Evolutionary conservation across 2,797 vertebrate species (phyloP).

Genomic region (Cephalopachus bancanus): DNA sequence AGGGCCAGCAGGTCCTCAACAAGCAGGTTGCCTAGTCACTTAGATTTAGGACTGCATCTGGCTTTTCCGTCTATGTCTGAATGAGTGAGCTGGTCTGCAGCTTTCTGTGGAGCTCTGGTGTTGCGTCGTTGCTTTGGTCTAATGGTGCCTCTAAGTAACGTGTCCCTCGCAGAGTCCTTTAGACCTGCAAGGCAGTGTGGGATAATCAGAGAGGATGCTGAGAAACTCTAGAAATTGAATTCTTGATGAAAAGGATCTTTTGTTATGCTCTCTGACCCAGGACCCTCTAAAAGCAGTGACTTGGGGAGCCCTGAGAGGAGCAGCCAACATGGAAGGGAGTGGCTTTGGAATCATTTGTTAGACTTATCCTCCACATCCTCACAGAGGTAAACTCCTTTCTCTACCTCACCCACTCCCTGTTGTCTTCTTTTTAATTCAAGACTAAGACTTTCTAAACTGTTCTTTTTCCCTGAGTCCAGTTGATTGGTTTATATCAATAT

Average conservation of each 20-base stretch:
- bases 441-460: background rate
- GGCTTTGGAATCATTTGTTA: background rate
- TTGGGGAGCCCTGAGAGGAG: background rate
- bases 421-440: background rate
- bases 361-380: background rate
- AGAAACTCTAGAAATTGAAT: background rate
- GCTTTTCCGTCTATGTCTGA: background rate
- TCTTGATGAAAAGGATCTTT: background rate
- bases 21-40: too few species aligned
- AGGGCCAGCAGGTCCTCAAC: background rate
- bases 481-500: background rate
- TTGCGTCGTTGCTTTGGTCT: background rate
- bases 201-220: background rate
- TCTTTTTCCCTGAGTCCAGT: background rate
- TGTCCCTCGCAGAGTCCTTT: fast-evolving
- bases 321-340: fast-evolving
- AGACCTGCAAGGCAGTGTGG: background rate
- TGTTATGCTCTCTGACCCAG: background rate
- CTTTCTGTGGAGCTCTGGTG: background rate
- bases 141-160: background rate
- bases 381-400: background rate
- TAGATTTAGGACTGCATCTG: too few species aligned
- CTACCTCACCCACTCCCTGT: too few species aligned
- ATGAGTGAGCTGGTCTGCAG: background rate
- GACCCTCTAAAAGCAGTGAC: background rate